phyloP scores from a whole-genome alignment of 37 sponge, comb jelly and placozoan genomes.

The Tethya wilhelma region DNA sequence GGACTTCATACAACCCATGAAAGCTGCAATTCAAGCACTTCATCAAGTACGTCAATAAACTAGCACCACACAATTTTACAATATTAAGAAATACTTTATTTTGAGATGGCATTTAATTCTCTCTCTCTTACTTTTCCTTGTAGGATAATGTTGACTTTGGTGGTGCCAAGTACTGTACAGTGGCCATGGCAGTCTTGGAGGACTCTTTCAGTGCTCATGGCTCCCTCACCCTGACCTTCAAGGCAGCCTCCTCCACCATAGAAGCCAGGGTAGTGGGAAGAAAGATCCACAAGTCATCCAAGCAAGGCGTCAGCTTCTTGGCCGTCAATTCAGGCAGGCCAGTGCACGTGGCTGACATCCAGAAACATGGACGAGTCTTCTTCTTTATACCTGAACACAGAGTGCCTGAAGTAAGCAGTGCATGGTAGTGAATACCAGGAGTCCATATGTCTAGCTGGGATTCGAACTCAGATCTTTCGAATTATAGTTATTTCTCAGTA shows the following conservation, averaged over 20 bases:
- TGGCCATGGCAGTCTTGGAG: constrained; percentile 48
- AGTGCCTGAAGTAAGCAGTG: constrained; percentile 30
- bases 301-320: constrained; percentile 68
- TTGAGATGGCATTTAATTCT: background rate
- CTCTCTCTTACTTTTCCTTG: background rate
- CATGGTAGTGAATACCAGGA: background rate
- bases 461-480: background rate
- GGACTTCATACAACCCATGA: constrained; percentile 17
- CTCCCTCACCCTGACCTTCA: constrained; percentile 20
- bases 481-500: background rate
- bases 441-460: background rate
- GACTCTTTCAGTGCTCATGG: background rate
- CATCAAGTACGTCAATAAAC: constrained; percentile 32
- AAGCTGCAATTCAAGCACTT: constrained; percentile 37
- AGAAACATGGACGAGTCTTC: constrained; percentile 50
- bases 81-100: background rate
- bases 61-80: background rate
- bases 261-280: constrained; percentile 40
- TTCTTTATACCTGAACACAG: constrained; percentile 47
- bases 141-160: constrained; percentile 65
- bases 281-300: constrained; percentile 28
- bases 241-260: constrained; percentile 48
- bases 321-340: constrained; percentile 59
- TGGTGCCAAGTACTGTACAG: constrained; percentile 32
- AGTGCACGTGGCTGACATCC: constrained; percentile 56